Evolutionary conservation across 2,113 vertebrate species (phyloP).

Genomic region (Pristiophorus japonicus): DNA sequence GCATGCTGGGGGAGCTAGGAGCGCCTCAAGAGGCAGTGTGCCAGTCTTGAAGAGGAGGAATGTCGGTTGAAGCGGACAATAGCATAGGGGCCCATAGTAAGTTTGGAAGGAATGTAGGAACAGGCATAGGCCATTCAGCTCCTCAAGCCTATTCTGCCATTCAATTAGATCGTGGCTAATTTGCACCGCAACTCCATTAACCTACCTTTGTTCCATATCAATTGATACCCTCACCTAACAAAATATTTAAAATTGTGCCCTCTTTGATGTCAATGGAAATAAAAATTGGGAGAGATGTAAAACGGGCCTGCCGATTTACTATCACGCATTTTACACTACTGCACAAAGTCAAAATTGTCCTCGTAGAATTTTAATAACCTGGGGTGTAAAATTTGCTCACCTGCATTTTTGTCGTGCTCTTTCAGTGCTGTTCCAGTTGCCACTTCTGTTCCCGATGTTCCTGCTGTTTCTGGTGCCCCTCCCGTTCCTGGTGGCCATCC

Average conservation of each 20-base stretch:
- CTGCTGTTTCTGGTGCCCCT: not conserved
- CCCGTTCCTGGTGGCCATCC: not conserved
- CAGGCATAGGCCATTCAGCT: not conserved
- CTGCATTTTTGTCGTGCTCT: constrained; percentile 29
- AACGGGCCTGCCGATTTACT: not conserved
- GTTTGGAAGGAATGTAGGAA: not conserved
- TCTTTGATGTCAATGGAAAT: not conserved
- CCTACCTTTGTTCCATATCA: not conserved
- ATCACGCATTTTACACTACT: not conserved
- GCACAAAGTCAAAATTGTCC: not conserved
- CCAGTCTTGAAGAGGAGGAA: too few species aligned
- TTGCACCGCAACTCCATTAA: not conserved
- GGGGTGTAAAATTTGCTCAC: not conserved
- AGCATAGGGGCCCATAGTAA: not conserved
- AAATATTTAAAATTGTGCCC: not conserved
- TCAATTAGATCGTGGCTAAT: not conserved
- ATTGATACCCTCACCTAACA: not conserved
- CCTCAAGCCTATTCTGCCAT: not conserved
- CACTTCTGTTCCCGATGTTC: constrained; percentile 41
- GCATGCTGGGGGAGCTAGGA: not conserved
- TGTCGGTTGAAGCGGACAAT: not conserved
- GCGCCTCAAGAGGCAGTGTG: not conserved
- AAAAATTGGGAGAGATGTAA: not conserved
- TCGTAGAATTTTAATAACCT: too few species aligned
- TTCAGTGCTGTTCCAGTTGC: constrained; percentile 59